Evolutionary conservation across 2,888 invertebrate genomes (phyloP), one percentile per base, ranked within the genome.

Genomic region (Hemistola chrysoprasaria): DNA sequence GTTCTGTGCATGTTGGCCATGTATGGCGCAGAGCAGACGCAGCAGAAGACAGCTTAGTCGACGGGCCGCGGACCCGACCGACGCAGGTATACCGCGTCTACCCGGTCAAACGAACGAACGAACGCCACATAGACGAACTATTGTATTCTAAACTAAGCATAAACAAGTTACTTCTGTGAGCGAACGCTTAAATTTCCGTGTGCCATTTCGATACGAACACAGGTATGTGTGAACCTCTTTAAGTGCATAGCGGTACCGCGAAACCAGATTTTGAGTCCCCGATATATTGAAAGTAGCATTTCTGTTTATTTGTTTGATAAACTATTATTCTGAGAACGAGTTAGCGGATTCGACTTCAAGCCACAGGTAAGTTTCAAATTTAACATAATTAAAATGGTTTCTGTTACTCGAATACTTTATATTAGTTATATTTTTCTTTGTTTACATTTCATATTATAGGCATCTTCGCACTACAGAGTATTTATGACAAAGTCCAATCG

Each of bases 91-190:
- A 21, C 20, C 27, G 28, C 37, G 62, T 65, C 62, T 59, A 71
- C 76, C 82, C 82, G 78, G 83, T 65, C 60, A 87, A 87, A 78
- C 86, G 87, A 87, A 86, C 87, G 87, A 87, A 86, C 78, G 60
- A 39, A 39, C 37, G 10, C 30, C 29, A 30, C 42, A 21, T 62
- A 62, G 70, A 74, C 78, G 78, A 78, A 77, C n/a, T n/a, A n/a
- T 65, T 63, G 52, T 61, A 63, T 60, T 63, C 44, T 64, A 61
- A 64, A 53, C 36, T 41, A 51, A 56, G 30, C 33, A 43, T 42
- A 44, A 51, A 53, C 47, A 53, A 48, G 47, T 29, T 34, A 36
- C 32, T 48, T 33, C 35, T 45, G 32, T 40, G 34, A 33, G 23
- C 9, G 22, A 36, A 10, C 32, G 33, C 34, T 53, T 48, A 56